A percentile compares a stretch with the other conserved stretches of the same genome.
These are phyloP conservation scores for Drosophila mimica DNA, from an alignment of 2,888 invertebrate species.

Conservation along the genomic window DNA sequence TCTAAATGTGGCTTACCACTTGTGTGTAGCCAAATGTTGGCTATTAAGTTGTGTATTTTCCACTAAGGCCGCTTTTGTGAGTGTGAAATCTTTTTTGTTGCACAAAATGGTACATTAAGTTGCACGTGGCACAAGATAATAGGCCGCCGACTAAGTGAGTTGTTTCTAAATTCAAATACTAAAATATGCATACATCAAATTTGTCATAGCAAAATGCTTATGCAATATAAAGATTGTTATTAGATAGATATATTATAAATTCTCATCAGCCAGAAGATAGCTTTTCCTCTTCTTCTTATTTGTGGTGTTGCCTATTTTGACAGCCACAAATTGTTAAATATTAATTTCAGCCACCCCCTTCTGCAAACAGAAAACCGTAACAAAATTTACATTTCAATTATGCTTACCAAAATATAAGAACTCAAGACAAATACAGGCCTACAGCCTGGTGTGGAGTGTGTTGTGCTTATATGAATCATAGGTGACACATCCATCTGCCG, in stretches of 20 bases:
- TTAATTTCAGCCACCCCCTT: slow-evolving; percentile 57
- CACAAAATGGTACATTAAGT: slow-evolving; percentile 30
- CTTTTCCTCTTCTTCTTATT: not conserved
- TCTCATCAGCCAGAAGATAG: not conserved
- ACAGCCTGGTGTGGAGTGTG: not conserved
- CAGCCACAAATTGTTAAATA: slow-evolving; percentile 60
- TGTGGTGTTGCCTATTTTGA: slow-evolving; percentile 6
- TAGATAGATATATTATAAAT: not conserved
- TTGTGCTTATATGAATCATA: slow-evolving; percentile 34
- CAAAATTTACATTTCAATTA: slow-evolving; percentile 77
- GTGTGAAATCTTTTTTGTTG: slow-evolving; percentile 39
- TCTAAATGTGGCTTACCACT: slow-evolving; percentile 22
- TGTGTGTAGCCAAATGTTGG: slow-evolving; percentile 44
- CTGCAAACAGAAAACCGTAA: slow-evolving; percentile 49
- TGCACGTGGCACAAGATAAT: slow-evolving; percentile 35
- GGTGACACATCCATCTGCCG: slow-evolving; percentile 52
- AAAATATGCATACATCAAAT: not conserved
- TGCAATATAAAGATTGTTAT: not conserved
- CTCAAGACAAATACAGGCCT: slow-evolving; percentile 34
- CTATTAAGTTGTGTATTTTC: slow-evolving; percentile 44
- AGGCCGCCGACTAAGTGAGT: slow-evolving; percentile 3
- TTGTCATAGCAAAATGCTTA: not conserved
- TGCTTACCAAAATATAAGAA: slow-evolving; percentile 46
- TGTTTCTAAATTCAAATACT: not conserved
- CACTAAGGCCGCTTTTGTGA: slow-evolving; percentile 49